Evolutionary conservation across 2,797 vertebrate species (phyloP), one percentile per base, ranked within the genome.

Genomic region (Sebastes nivosus): DNA sequence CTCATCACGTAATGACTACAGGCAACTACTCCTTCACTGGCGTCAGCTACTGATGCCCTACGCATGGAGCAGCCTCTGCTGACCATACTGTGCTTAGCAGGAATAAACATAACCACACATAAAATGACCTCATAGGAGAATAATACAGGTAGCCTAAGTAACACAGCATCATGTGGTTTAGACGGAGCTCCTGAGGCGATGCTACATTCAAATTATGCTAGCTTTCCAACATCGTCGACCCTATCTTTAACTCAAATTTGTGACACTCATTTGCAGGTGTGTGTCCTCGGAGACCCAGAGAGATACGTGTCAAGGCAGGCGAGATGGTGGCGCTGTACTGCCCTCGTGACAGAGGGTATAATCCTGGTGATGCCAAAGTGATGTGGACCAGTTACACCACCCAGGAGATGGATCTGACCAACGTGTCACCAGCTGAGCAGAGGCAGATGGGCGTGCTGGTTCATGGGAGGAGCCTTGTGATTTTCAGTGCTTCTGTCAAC

Each of bases 261-360:
- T 29, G 4, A 38, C 11, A 4, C 3, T 55, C 6, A 5, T 81
- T 66, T 9, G 2, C 78, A 90, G 90, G 63, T 54, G 20, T 50
- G 11, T 54, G 16, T 46, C 6, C 38, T n/a, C 1, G 1, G 3
- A 60, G 5, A 11, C 3, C 13, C 18, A 5, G 1, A 22, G 55
- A 82, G 16, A 20, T 73, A 1, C 0, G 24, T 5, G 73, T 86
- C 6, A 80, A 12, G 7, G 72, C 79, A 4, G 91, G 91, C 1
- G 90, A 93, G 24, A 77, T 93, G 75, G 86, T 83, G 36, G 30
- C 6, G 10, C 2, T 92, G 67, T 3, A 2, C 1, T 92, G 90
- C 57, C 72, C 72, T 7, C 1, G 0, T 5, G 0, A 2, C 7
- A 20, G 2, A 1, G 1, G 1, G 1, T 20, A 6, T 46, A 1